Evolutionary conservation across 64 coral and sea anemone species (phyloP), one percentile per base, ranked within the genome.

Genomic region (Pachyseris speciosa): DNA sequence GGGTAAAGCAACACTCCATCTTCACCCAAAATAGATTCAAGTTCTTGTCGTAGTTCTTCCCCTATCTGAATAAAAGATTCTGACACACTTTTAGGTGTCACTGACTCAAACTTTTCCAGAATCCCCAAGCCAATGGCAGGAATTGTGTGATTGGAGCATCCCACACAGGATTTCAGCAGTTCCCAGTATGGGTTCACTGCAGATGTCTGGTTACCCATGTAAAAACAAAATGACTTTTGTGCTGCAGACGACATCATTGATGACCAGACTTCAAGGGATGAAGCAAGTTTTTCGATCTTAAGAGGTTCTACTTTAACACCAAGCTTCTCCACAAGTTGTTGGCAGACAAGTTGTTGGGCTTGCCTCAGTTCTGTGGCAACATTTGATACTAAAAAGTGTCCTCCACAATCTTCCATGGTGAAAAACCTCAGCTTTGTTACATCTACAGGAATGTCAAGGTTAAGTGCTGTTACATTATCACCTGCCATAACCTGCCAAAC

Each of bases 71-170:
- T 50, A 63, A 75, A 94, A 7, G 67, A 76, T 43, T 98, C 88
- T 16, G 85, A 80, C 2, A 90, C 68, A 22, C 78, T 25, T 72
- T 85, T 87, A 3, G 96, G 96, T 8, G 94, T 85, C 38, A 98
- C 38, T 58, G 69, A 42, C 58, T 98, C 88, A 91, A 94, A 76
- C 40, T 94, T 94, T 74, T 98, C 96, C 24, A 95, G 27, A 65
- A 94, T 94, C 32, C 92, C 96, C 26, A 98, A 70, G 6, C 96
- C 92, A 60, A 98, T 98, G 5, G 96, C 96, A 84, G 96, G 96
- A 26, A 98, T 83, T 29, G 96, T 98, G 64, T 94, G 92, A 65
- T 92, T 58, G 13, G 96, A 98, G 31, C 70, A 50, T 40, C 96
- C 77, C 10, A 95, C 36, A 17, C 88, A 91, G 2, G 86, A 86